phyloP scores from a whole-genome alignment of 2,113 vertebrate species.

The Arvicanthis niloticus region DNA sequence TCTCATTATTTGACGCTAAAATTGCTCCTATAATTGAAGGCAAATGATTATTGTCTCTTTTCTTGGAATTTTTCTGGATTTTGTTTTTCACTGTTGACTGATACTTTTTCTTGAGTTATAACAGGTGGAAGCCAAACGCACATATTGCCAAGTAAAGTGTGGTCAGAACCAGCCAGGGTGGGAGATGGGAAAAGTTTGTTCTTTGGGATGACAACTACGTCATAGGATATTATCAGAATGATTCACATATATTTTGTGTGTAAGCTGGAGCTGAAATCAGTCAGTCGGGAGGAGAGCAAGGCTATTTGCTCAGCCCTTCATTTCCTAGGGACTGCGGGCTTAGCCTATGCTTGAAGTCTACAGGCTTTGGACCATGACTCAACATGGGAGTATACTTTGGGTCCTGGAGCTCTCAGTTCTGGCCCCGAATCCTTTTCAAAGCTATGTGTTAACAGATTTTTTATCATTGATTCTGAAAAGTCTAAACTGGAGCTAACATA shows the following conservation, averaged over 20 bases:
- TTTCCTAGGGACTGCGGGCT: background rate
- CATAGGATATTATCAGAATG: constrained; percentile 58
- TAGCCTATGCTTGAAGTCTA: background rate
- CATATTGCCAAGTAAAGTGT: constrained; percentile 29
- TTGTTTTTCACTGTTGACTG: constrained; percentile 58
- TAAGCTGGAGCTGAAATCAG: background rate
- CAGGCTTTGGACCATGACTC: background rate
- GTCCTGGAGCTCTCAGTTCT: background rate
- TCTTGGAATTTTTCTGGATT: constrained; percentile 41
- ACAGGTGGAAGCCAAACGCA: constrained; percentile 63
- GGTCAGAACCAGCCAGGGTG: background rate
- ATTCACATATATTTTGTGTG: constrained; percentile 53
- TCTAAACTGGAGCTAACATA: background rate
- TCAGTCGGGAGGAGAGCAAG: background rate
- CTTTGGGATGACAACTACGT: constrained; percentile 13
- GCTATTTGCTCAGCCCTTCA: background rate
- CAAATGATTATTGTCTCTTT: constrained; percentile 66
- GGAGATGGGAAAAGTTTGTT: constrained; percentile 7
- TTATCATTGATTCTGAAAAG: background rate
- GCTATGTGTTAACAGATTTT: background rate
- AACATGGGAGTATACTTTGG: background rate
- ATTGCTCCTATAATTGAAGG: constrained; percentile 50
- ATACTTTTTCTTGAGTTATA: constrained; percentile 62
- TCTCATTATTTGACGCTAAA: constrained; percentile 55
- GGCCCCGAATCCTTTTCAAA: background rate